Evolutionary conservation across 2,113 vertebrate genomes (phyloP), one percentile per base, ranked within the genome.

Genomic region (Hiodon alosoides): DNA sequence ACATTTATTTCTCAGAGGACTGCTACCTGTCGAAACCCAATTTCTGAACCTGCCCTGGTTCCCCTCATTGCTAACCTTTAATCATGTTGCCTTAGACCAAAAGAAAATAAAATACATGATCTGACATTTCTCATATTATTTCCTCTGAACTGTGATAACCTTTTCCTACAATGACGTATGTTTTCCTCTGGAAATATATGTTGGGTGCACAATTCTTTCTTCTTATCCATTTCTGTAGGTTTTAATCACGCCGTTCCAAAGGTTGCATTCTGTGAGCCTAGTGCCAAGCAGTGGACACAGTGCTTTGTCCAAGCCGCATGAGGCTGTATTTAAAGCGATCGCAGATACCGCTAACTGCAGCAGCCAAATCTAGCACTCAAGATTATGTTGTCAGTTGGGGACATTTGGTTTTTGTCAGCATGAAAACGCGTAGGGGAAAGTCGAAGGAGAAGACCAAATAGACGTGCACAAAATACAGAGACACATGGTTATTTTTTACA

Each of bases 131-230:
- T 60, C 59, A 31, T 65, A 67, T 73, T 85, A 78, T 76, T 71
- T 81, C 85, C 79, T 83, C 77, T 84, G 77, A 84, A 76, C 81
- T 79, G 81, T 67, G 73, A 79, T 86, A 79, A 86, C 85, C 84
- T 85, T 81, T 87, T 76, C 13, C 73, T 84, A 78, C 31, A 31
- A 31, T 31, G 79, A 75, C 78, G 17, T 72, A 67, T 74, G 17
- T 76, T 62, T 53, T 68, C 67, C 77, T 77, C 70, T 66, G 59
- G 80, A 71, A 50, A 5, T 55, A 51, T 14, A 69, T 79, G 76
- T 83, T 82, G 73, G 78, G 58, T 65, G 71, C 51, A 71, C 71
- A 82, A 68, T 74, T 76, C 77, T 71, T 79, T 85, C 69, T 74
- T 81, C 77, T 82, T 79, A 84, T 87, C 85, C 84, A 85, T 83